These are phyloP conservation scores for Hydropsyche tenuis DNA, from an alignment of 1,140 invertebrate genomes.

Conservation along the genomic window DNA sequence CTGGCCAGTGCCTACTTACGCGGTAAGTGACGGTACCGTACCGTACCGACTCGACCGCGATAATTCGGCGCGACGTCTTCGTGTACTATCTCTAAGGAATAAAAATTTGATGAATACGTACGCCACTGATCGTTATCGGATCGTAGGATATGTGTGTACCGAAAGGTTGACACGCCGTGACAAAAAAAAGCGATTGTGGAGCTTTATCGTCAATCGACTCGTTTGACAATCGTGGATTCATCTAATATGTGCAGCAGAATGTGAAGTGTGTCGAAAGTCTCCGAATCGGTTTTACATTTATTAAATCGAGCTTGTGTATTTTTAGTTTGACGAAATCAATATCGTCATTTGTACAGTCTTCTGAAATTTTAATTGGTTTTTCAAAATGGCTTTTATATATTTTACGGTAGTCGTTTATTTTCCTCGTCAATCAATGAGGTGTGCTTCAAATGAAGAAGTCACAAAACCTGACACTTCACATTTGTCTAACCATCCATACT, in stretches of 20 bases:
- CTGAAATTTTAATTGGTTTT: too few relatives aligned
- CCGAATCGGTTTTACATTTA: too few relatives aligned
- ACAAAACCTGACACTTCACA: conserved; percentile 11
- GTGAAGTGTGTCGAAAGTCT: too few relatives aligned
- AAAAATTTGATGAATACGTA: neutral
- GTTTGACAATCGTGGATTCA: too few relatives aligned
- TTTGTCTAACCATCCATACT: conserved; percentile 13
- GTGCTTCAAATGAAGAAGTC: conserved; percentile 20
- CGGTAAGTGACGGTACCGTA: neutral
- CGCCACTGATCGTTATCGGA: neutral
- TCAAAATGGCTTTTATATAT: neutral
- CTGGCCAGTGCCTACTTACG: neutral
- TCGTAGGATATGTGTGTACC: neutral
- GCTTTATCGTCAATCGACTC: too few relatives aligned
- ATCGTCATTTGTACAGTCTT: too few relatives aligned
- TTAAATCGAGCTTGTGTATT: too few relatives aligned
- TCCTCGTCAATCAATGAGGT: neutral
- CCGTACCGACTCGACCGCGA: neutral
- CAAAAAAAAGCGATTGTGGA: too few relatives aligned
- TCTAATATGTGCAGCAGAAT: too few relatives aligned
- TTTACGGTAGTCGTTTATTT: conserved; percentile 5
- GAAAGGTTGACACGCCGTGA: neutral
- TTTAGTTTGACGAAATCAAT: too few relatives aligned
- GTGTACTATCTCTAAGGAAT: too few relatives aligned
- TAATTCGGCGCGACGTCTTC: conserved; percentile 41